Base-by-base conservation (phyloP, 2,797 vertebrate species). In the Hippocampus kuda region DNA sequence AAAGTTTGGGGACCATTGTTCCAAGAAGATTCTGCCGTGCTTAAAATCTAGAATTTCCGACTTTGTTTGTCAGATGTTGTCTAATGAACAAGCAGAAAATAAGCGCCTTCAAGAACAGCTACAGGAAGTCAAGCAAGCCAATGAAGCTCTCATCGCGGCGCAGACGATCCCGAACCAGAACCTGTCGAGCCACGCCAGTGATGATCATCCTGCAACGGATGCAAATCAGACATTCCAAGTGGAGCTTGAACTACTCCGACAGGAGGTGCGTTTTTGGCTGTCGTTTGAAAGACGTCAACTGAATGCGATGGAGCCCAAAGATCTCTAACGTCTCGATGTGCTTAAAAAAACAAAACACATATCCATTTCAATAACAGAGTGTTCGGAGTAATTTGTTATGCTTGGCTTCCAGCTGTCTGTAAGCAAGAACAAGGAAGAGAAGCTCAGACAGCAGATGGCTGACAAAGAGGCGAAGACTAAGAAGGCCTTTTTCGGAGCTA, bases 401-500 rank as follows among this genome's bases (percentile, higher is more conserved):
- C 72, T 75, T 68, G 15, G 34, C 12, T 16, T 66, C 0, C 75
- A 89, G 85, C 85, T 98, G 7, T 92, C 93, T 41, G 96, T 97
- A 61, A 91, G 88, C 78, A 92, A 87, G 42, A 83, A 79, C 0
- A 93, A 91, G 76, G 95, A 98, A 77, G 96, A 98, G n/a, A 91
- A 93, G 70, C 90, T 97, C 51, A 91, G 92, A 27, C 94, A 95
- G 71, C 95, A 96, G 81, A 93, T 97, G 61, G 79, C 90, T 0
- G 95, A 99, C 34, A 99, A 98, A 84, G 95, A 99, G 41, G 96
- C 98, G 60, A 98, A 97, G 81, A 96, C 93, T 0, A 95, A 94
- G 82, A 99, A 99, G 84, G 92, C 90, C 0, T 89, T 98, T 68
- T 66, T 96, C 68, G 94, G 90, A 22, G 97, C 94, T 49, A 98